Evolutionary conservation across 2,113 vertebrate genomes (phyloP).

Genomic region (Rhizomys pruinosus): DNA sequence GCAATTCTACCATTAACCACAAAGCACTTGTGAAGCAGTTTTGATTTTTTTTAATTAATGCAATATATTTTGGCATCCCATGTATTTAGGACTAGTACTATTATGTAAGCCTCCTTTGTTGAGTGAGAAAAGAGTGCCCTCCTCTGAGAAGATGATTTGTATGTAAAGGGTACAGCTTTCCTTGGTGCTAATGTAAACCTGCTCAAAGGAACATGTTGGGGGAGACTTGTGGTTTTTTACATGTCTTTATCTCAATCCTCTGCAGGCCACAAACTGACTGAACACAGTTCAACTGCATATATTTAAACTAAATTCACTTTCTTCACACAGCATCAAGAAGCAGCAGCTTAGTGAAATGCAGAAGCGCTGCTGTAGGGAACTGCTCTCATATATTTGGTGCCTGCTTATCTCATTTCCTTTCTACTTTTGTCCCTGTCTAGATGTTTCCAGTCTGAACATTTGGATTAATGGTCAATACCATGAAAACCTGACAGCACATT

Average conservation of each 20-base stretch:
- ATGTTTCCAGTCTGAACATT: neutral
- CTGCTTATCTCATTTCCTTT: neutral
- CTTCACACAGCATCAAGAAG: neutral
- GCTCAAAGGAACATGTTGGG: neutral
- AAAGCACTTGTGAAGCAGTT: neutral
- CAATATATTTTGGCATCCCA: neutral
- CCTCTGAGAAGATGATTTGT: neutral
- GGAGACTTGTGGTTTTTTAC: neutral
- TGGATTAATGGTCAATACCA: neutral
- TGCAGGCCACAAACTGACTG: neutral
- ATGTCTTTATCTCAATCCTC: neutral
- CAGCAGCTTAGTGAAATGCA: neutral
- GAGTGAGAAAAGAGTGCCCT: neutral
- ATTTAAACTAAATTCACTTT: slow-evolving; percentile 7
- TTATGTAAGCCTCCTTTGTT: neutral
- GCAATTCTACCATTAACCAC: neutral
- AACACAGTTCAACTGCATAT: neutral
- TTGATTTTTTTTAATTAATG: neutral
- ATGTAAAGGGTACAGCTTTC: neutral
- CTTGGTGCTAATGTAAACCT: neutral
- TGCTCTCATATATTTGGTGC: neutral
- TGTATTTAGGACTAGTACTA: neutral
- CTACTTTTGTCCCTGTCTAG: neutral
- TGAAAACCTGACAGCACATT: neutral
- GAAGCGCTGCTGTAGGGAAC: neutral